phyloP scores from a whole-genome alignment of 2,888 invertebrate genomes.

The Melanophora roralis region DNA sequence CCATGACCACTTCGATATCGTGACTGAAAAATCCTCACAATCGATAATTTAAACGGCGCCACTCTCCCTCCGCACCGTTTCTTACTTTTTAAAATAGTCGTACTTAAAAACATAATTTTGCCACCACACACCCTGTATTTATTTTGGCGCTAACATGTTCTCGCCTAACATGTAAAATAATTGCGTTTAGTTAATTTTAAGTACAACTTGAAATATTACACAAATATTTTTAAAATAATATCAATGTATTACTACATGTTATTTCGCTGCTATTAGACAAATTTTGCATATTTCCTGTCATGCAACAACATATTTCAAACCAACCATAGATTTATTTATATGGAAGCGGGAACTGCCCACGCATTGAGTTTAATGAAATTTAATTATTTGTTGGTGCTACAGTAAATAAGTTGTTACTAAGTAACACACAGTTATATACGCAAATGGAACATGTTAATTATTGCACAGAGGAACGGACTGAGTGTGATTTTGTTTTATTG shows the following conservation, averaged over 20 bases:
- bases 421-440: too few relatives aligned
- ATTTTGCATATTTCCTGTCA: slow-evolving; percentile 48
- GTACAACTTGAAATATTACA: not conserved
- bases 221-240: slow-evolving; percentile 35
- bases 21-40: too few relatives aligned
- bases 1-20: too few relatives aligned
- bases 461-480: too few relatives aligned
- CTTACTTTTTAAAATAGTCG: too few relatives aligned
- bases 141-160: slow-evolving; percentile 24
- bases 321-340: slow-evolving; percentile 41
- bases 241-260: slow-evolving; percentile 44
- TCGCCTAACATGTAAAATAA: slow-evolving; percentile 18
- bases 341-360: not conserved
- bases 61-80: too few relatives aligned
- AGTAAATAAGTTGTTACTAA: not conserved
- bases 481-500: too few relatives aligned
- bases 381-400: not conserved
- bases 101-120: too few relatives aligned
- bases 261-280: slow-evolving; percentile 53
- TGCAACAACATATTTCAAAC: slow-evolving; percentile 36
- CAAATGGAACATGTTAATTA: too few relatives aligned
- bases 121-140: too few relatives aligned
- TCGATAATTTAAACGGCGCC: too few relatives aligned
- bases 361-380: slow-evolving; percentile 1
- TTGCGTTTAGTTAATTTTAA: slow-evolving; percentile 20